A percentile compares a stretch with the other conserved stretches of the same genome.
These are phyloP conservation scores for Melieria picta DNA, from an alignment of 2,888 invertebrate genomes.

Conservation along the genomic window DNA sequence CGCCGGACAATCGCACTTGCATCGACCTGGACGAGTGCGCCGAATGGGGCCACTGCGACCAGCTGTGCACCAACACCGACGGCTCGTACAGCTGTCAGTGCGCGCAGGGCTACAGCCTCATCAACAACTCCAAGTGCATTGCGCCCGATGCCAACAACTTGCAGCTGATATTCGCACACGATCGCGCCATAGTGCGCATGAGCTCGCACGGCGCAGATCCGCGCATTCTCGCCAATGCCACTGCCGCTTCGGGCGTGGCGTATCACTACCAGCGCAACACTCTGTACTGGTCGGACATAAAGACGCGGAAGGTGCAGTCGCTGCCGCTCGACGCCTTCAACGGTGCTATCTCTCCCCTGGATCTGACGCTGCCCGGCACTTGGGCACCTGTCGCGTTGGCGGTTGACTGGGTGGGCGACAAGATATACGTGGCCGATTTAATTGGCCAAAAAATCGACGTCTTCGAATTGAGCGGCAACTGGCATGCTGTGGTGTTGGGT, in stretches of 20 bases:
- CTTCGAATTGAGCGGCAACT: conserved; percentile 85
- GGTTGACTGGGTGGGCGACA: conserved; percentile 97
- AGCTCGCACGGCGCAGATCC: conserved; percentile 73
- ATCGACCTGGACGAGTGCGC: conserved; percentile 91
- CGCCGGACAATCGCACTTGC: conserved; percentile 86
- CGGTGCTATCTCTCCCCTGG: conserved; percentile 67
- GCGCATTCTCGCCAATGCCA: conserved; percentile 78
- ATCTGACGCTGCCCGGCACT: conserved; percentile 81
- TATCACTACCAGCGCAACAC: conserved; percentile 81
- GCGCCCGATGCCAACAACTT: conserved; percentile 71
- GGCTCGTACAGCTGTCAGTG: conserved; percentile 88
- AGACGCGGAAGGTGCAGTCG: conserved; percentile 80
- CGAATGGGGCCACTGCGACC: conserved; percentile 96
- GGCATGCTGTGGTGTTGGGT: conserved; percentile 90
- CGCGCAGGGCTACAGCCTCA: conserved; percentile 77
- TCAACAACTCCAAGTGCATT: conserved; percentile 73
- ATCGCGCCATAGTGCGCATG: conserved; percentile 77
- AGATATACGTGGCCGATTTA: conserved; percentile 93
- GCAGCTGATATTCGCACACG: conserved; percentile 77
- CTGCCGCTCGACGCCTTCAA: conserved; percentile 66
- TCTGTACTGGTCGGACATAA: conserved; percentile 90
- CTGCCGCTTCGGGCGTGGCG: conserved; percentile 86
- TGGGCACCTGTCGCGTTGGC: conserved; percentile 93
- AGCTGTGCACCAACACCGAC: conserved; percentile 88
- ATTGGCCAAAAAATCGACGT: conserved; percentile 95